phyloP scores from a whole-genome alignment of 2,888 invertebrate species.

The Apamea anceps region DNA sequence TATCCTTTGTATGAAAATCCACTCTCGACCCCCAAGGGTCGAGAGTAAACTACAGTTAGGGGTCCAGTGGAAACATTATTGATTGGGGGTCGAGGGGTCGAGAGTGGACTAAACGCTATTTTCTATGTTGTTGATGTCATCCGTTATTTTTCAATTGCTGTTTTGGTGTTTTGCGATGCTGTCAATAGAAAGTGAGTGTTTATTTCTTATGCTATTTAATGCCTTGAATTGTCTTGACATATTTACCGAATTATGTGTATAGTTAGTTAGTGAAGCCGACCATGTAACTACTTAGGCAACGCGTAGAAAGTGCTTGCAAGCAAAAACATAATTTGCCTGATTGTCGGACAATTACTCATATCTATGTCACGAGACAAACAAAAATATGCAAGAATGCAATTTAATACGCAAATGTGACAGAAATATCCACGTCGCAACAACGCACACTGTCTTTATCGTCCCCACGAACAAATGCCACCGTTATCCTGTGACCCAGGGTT shows the following conservation, averaged over 20 bases:
- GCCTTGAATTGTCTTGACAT: neutral
- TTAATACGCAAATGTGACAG: conserved; percentile 52
- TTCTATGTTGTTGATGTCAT: neutral
- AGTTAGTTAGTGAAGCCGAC: neutral
- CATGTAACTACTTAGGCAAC: neutral
- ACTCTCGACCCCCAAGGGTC: no score
- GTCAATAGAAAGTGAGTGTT: neutral
- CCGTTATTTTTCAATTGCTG: neutral
- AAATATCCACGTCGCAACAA: conserved; percentile 47
- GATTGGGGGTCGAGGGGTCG: no score
- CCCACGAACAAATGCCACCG: conserved; percentile 73
- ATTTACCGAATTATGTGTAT: neutral
- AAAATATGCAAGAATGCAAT: conserved; percentile 57
- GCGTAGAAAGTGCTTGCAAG: conserved; percentile 43
- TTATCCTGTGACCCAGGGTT: conserved; percentile 75
- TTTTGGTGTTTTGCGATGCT: neutral
- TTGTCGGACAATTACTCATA: conserved; percentile 46
- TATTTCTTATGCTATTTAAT: neutral
- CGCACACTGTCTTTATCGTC: conserved; percentile 50
- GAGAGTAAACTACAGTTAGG: no score
- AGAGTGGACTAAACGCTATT: no score
- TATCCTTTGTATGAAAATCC: no score
- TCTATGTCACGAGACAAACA: conserved; percentile 54
- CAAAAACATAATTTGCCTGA: conserved; percentile 33
- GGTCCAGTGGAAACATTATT: no score